Percentiles rank a stretch among this genome's conserved stretches.
Evolutionary conservation across 2,797 vertebrate species (phyloP).

Genomic region (Clarias pachynema): DNA sequence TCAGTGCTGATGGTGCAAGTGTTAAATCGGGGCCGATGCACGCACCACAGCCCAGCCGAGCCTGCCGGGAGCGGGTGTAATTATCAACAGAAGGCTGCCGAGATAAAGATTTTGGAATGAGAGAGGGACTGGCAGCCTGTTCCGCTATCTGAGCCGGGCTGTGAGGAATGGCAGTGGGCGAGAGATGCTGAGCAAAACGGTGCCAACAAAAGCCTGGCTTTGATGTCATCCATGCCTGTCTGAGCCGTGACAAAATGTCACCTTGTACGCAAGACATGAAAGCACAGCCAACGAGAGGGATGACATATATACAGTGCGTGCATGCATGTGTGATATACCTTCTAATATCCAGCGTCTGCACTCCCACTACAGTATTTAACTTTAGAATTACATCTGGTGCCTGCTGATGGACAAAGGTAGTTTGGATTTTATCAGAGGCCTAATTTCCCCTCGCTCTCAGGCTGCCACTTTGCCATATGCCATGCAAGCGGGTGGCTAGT

Average conservation of each 20-base stretch:
- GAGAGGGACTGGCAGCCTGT: slow-evolving; percentile 60
- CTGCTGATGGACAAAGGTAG: slow-evolving; percentile 69
- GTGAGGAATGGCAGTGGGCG: slow-evolving; percentile 30
- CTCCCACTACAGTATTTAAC: slow-evolving; percentile 37
- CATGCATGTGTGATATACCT: slow-evolving; percentile 43
- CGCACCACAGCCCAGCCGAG: slow-evolving; percentile 25
- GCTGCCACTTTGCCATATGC: slow-evolving; percentile 43
- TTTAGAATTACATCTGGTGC: slow-evolving; percentile 52
- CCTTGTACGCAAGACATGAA: slow-evolving; percentile 65
- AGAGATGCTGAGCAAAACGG: slow-evolving; percentile 47
- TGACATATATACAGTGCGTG: not conserved
- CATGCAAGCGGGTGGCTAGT: slow-evolving; percentile 36
- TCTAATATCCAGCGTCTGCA: slow-evolving; percentile 55
- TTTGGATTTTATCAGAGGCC: slow-evolving; percentile 62
- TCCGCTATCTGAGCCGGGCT: slow-evolving; percentile 59
- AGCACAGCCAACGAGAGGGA: slow-evolving; percentile 48
- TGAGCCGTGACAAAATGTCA: slow-evolving; percentile 68
- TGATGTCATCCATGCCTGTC: slow-evolving; percentile 62
- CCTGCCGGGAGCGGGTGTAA: slow-evolving; percentile 61
- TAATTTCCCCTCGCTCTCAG: slow-evolving; percentile 64
- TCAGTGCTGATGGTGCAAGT: slow-evolving; percentile 60
- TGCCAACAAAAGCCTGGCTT: slow-evolving; percentile 61
- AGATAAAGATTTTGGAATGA: slow-evolving; percentile 71
- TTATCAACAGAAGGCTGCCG: slow-evolving; percentile 72
- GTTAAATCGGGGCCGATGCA: slow-evolving; percentile 67